phyloP scores from a whole-genome alignment of 1,140 invertebrate species.

The Aphidius gifuensis region DNA sequence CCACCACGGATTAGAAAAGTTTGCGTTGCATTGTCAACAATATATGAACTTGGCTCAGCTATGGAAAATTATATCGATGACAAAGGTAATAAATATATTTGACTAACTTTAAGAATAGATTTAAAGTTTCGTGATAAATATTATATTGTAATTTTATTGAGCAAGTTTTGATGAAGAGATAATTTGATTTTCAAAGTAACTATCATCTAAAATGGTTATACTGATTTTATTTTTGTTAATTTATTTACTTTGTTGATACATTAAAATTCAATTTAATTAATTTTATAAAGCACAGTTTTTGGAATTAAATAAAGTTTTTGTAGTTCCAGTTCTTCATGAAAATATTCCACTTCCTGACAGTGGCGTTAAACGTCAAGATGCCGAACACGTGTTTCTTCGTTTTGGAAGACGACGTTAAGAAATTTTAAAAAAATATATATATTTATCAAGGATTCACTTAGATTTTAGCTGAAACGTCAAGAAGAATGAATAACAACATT shows the following conservation, averaged over 20 bases:
- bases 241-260: too few relatives aligned
- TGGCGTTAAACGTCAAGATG: conserved; percentile 74
- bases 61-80: conserved; percentile 58
- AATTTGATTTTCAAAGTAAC: too few relatives aligned
- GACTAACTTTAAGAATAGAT: background rate
- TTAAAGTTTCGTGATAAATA: too few relatives aligned
- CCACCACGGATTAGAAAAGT: conserved; percentile 58
- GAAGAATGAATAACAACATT: conserved; percentile 1
- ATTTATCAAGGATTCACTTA: conserved; percentile 4
- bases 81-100: conserved; percentile 38
- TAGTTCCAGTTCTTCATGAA: conserved; percentile 47
- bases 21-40: conserved; percentile 55
- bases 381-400: conserved; percentile 77
- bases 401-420: conserved; percentile 67
- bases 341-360: conserved; percentile 49
- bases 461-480: conserved; percentile 14
- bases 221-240: too few relatives aligned
- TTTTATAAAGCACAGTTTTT: too few relatives aligned
- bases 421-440: too few relatives aligned
- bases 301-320: conserved; percentile 6
- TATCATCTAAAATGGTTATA: too few relatives aligned
- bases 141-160: too few relatives aligned
- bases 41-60: conserved; percentile 54
- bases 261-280: too few relatives aligned
- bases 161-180: too few relatives aligned